These are phyloP conservation scores for Uloborus plumipes DNA, from an alignment of 2,888 invertebrate genomes.

Conservation along the genomic window DNA sequence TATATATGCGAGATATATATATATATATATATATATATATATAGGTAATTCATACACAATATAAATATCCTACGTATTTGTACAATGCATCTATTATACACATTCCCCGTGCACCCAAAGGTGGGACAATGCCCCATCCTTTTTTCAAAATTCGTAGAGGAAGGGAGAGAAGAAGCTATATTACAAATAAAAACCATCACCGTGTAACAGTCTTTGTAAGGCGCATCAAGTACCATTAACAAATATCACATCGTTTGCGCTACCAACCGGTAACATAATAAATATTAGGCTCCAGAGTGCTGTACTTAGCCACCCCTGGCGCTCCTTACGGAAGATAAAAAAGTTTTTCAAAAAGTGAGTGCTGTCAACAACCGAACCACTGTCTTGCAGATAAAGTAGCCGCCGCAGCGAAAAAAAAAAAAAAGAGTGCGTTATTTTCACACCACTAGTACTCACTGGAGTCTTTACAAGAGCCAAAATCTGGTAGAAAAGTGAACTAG, in stretches of 20 bases:
- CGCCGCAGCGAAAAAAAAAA: no score
- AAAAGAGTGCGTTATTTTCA: not conserved
- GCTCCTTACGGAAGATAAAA: not conserved
- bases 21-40: no score
- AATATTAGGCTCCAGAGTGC: constrained; percentile 59
- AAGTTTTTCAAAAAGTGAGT: not conserved
- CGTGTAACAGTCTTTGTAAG: constrained; percentile 65
- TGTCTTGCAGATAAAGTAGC: no score
- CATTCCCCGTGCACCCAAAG: constrained; percentile 1
- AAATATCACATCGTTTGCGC: constrained; percentile 64
- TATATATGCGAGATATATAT: no score
- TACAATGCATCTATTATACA: not conserved
- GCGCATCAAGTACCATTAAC: constrained; percentile 61
- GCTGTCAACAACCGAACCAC: no score
- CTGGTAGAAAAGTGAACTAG: no score
- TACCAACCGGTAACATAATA: constrained; percentile 63
- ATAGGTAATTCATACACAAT: not conserved
- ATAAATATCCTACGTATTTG: not conserved
- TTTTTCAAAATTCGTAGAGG: constrained; percentile 37
- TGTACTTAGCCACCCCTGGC: not conserved
- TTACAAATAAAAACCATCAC: constrained; percentile 65
- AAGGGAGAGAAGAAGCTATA: constrained; percentile 54
- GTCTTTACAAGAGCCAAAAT: no score
- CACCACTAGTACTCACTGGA: no score
- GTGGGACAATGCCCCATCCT: not conserved